Percentiles rank a stretch among this genome's conserved stretches.
phyloP scores from a whole-genome alignment of 1,140 invertebrate species.

The Trialeurodes vaporariorum region DNA sequence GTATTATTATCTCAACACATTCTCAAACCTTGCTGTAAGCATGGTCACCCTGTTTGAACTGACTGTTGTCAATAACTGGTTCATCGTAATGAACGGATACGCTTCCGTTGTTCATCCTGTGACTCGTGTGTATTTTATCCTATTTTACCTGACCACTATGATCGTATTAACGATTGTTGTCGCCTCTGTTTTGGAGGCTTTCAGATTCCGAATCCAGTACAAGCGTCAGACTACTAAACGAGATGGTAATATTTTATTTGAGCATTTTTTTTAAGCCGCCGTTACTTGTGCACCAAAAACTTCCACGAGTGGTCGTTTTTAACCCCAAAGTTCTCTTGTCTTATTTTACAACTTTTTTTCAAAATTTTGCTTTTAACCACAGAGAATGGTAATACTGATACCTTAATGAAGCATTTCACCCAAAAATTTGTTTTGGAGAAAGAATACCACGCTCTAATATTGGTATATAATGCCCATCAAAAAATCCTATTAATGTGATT shows the following conservation, averaged over 20 bases:
- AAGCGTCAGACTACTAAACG: conserved; percentile 66
- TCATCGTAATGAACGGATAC: conserved; percentile 85
- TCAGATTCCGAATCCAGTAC: conserved; percentile 81
- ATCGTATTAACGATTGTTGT: conserved; percentile 84
- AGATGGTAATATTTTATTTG: conserved; percentile 53
- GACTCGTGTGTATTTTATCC: conserved; percentile 74
- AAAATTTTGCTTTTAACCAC: too few relatives aligned
- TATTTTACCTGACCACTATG: conserved; percentile 83
- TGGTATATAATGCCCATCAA: too few relatives aligned
- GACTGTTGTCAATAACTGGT: conserved; percentile 84
- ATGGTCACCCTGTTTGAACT: conserved; percentile 79
- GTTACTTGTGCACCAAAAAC: too few relatives aligned
- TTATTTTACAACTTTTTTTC: too few relatives aligned
- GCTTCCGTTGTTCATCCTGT: conserved; percentile 52
- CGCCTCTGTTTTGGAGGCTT: conserved; percentile 79
- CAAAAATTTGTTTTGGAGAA: too few relatives aligned
- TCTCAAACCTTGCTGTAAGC: conserved; percentile 59
- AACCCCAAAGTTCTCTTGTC: too few relatives aligned
- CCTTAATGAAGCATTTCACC: too few relatives aligned
- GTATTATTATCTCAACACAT: conserved; percentile 83
- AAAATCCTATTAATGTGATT: too few relatives aligned
- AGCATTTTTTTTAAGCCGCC: conserved; percentile 8
- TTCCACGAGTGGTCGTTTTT: too few relatives aligned
- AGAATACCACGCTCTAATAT: too few relatives aligned
- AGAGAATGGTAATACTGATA: too few relatives aligned